These are phyloP conservation scores for Florisuga fusca DNA, from an alignment of 2,797 vertebrate genomes.

Conservation along the genomic window DNA sequence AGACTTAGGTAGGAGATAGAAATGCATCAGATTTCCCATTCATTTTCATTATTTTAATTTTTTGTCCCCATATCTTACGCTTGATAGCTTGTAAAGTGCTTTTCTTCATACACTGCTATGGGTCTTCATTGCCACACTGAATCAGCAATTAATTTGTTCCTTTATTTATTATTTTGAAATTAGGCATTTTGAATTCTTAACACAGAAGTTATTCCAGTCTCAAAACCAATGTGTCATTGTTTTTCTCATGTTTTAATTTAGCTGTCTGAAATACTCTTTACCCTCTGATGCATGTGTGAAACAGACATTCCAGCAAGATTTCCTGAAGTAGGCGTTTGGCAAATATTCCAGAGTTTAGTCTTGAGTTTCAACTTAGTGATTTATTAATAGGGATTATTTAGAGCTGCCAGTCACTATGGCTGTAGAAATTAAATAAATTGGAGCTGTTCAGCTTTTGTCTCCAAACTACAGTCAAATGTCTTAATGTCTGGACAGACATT, in stretches of 20 bases:
- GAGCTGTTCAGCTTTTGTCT: slow-evolving; percentile 70
- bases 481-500: slow-evolving; percentile 15
- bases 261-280: background rate
- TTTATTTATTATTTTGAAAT: background rate
- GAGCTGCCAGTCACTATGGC: slow-evolving; percentile 77
- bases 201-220: background rate
- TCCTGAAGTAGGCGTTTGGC: slow-evolving; percentile 5
- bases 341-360: slow-evolving; percentile 64
- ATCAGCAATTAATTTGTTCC: background rate
- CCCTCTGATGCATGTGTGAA: slow-evolving; percentile 41
- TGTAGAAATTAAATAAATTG: slow-evolving; percentile 67
- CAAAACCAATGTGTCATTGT: background rate
- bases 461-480: slow-evolving; percentile 74
- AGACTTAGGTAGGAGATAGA: slow-evolving; percentile 23
- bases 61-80: background rate
- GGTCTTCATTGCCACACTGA: background rate
- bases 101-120: slow-evolving; percentile 18
- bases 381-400: slow-evolving; percentile 86
- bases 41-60: background rate
- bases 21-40: slow-evolving; percentile 39
- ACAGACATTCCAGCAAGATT: slow-evolving; percentile 47
- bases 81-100: background rate
- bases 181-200: slow-evolving; percentile 16
- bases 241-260: slow-evolving; percentile 41
- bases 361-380: slow-evolving; percentile 84